A percentile compares a stretch with the other conserved stretches of the same genome.
Conservation (phyloP, 1,140 invertebrate genomes). For the Trichonephila clavata region DNA sequence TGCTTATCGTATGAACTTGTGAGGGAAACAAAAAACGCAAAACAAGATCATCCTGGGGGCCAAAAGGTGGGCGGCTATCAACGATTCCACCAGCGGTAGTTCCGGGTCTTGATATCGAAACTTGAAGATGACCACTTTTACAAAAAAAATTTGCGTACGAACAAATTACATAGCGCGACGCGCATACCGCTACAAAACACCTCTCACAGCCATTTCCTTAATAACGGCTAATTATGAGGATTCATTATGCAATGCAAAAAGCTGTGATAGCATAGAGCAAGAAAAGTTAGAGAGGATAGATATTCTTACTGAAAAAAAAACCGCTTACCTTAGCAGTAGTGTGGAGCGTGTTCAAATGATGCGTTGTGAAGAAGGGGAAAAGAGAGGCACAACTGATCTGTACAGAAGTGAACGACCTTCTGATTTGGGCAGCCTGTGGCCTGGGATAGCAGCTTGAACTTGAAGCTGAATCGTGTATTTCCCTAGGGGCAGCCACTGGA, state of each 20-base stretch:
- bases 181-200: not conserved
- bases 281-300: not conserved
- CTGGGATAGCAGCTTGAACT: constrained; percentile 26
- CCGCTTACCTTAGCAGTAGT: not conserved
- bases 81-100: not conserved
- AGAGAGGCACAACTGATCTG: not conserved
- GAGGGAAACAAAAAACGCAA: not conserved
- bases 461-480: not conserved
- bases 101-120: not conserved
- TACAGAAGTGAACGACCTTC: constrained; percentile 53
- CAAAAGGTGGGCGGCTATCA: constrained; percentile 19
- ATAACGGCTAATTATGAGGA: not conserved
- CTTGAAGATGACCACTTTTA: not conserved
- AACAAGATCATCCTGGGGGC: constrained; percentile 12
- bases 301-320: not conserved
- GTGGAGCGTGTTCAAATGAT: constrained; percentile 1
- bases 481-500: constrained; percentile 36
- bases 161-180: not conserved
- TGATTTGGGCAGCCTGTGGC: constrained; percentile 30
- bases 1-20: not conserved
- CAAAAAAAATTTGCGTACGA: not conserved
- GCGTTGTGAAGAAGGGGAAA: not conserved
- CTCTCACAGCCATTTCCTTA: not conserved
- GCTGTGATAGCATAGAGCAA: not conserved
- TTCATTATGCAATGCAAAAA: constrained; percentile 1